phyloP scores from a whole-genome alignment of 1,140 invertebrate genomes.

The Pentalonia nigronervosa region DNA sequence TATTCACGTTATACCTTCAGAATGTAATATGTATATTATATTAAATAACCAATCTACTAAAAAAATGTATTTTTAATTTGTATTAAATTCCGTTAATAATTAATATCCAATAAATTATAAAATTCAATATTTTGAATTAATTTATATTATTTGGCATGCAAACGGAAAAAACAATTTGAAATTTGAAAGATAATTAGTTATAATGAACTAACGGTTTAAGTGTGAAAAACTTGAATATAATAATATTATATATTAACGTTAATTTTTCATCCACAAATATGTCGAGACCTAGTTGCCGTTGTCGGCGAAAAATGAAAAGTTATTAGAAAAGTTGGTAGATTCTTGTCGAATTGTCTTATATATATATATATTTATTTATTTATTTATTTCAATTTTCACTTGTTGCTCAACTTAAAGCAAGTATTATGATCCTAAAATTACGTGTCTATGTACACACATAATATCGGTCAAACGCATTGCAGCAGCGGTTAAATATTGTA shows the following conservation, averaged over 20 bases:
- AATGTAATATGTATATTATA: neutral
- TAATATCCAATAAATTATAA: neutral
- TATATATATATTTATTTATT: too few relatives aligned
- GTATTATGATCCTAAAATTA: neutral
- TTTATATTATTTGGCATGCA: neutral
- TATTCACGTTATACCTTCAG: neutral
- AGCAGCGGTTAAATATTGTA: neutral
- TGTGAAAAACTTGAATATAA: neutral
- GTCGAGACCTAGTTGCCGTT: neutral
- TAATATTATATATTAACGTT: neutral
- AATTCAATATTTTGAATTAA: neutral
- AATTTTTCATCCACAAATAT: neutral
- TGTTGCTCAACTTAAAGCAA: slow-evolving; percentile 4
- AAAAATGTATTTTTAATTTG: neutral
- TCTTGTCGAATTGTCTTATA: neutral
- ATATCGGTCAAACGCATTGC: too few relatives aligned
- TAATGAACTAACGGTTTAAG: neutral
- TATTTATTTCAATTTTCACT: neutral
- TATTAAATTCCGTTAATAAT: neutral
- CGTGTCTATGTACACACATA: neutral
- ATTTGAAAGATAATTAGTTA: neutral
- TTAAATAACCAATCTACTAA: neutral
- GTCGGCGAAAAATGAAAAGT: neutral
- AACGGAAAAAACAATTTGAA: neutral
- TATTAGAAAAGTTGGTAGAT: neutral